Evolutionary conservation across 2,888 invertebrate species (phyloP).

Genomic region (Ochropacha duplaris): DNA sequence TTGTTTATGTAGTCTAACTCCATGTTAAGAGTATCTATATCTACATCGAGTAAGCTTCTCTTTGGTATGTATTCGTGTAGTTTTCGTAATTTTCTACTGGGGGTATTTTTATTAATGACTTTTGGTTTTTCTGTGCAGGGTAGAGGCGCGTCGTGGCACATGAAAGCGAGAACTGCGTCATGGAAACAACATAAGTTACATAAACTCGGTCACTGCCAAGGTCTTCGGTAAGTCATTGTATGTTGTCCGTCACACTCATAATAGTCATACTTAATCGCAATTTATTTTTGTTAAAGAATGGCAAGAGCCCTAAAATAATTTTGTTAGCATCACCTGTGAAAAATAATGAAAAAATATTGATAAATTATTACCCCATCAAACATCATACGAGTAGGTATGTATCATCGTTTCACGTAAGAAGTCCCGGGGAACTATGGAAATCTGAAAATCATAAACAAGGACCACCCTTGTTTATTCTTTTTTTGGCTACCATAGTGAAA

Average conservation of each 20-base stretch:
- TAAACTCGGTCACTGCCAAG: neutral
- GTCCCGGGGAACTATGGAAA: too few species aligned
- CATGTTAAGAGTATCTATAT: conserved; percentile 71
- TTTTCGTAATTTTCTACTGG: conserved; percentile 45
- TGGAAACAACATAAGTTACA: neutral
- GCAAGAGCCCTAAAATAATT: too few species aligned
- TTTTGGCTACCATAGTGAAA: too few species aligned
- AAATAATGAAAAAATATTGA: too few species aligned
- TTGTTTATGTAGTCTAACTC: conserved; percentile 74
- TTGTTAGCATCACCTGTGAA: too few species aligned
- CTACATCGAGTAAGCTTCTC: conserved; percentile 62
- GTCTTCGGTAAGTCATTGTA: neutral
- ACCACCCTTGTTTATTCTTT: too few species aligned
- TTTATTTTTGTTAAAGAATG: too few species aligned
- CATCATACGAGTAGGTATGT: too few species aligned
- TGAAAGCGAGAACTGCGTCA: conserved; percentile 92
- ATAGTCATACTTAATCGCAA: too few species aligned
- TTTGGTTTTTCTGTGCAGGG: conserved; percentile 86
- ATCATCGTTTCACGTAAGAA: too few species aligned
- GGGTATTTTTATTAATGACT: conserved; percentile 35
- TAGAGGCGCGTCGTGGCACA: conserved; percentile 91
- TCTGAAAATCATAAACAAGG: too few species aligned
- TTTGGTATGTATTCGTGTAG: conserved; percentile 35
- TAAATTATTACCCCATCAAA: too few species aligned
- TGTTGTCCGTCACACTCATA: neutral